Conservation (phyloP, 2,113 vertebrate species). For the Phrynocephalus versicolor region DNA sequence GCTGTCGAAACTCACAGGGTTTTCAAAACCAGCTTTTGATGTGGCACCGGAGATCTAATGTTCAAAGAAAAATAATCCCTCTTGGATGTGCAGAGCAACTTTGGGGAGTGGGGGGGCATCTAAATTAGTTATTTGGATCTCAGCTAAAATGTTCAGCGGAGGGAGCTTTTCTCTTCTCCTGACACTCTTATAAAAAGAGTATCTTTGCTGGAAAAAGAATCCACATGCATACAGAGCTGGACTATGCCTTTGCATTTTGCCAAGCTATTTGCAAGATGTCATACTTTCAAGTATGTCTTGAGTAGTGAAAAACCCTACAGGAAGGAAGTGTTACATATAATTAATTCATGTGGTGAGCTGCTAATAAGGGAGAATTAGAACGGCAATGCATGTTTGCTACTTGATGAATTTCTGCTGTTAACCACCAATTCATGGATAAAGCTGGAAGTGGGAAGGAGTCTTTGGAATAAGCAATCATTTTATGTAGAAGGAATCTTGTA, state of each 20-base stretch:
- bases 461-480: conserved; percentile 21
- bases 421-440: neutral
- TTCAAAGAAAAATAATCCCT: conserved; percentile 4
- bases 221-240: neutral
- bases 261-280: conserved; percentile 2
- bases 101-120: neutral
- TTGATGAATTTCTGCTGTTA: conserved; percentile 3
- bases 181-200: neutral
- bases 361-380: conserved; percentile 7
- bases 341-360: neutral
- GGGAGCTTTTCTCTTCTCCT: neutral
- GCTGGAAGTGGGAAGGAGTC: conserved; percentile 9
- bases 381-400: neutral
- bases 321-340: neutral
- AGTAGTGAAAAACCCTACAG: conserved; percentile 9
- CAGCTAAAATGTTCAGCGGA: neutral
- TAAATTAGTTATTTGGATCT: neutral
- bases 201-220: neutral
- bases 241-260: neutral
- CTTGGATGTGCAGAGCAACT: neutral
- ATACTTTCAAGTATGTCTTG: neutral
- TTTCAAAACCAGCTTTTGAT: neutral
- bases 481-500: neutral
- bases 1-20: neutral
- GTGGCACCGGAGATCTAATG: neutral